Percentiles rank a stretch among this genome's conserved stretches.
Evolutionary conservation across 2,888 invertebrate genomes (phyloP).

Genomic region (Drosophila tanythrix): DNA sequence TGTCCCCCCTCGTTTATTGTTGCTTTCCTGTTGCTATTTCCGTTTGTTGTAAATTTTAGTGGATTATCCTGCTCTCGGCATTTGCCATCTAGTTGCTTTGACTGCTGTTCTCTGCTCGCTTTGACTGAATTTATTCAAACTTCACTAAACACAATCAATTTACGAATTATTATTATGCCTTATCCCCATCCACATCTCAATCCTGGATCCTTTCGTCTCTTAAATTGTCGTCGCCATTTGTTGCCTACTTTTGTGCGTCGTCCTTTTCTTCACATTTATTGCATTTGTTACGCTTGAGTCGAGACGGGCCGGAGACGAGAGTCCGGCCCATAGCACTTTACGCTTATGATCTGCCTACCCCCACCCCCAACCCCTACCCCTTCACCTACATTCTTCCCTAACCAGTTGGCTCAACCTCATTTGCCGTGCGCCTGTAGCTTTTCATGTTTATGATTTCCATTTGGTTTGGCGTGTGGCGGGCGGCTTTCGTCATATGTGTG

Average conservation of each 20-base stretch:
- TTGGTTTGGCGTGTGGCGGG: slow-evolving; percentile 38
- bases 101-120: slow-evolving; percentile 28
- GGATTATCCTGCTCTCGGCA: slow-evolving; percentile 76
- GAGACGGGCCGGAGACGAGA: slow-evolving; percentile 20
- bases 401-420: slow-evolving; percentile 63
- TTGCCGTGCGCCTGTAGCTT: slow-evolving; percentile 73
- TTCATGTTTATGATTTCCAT: slow-evolving; percentile 80
- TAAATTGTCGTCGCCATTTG: slow-evolving; percentile 72
- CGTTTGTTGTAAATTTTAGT: slow-evolving; percentile 82
- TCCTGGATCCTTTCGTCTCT: slow-evolving; percentile 13
- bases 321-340: slow-evolving; percentile 57
- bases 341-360: slow-evolving; percentile 73
- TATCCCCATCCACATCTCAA: slow-evolving; percentile 10
- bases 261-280: slow-evolving; percentile 72
- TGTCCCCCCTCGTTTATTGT: slow-evolving; percentile 42
- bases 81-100: slow-evolving; percentile 14
- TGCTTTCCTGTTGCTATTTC: slow-evolving; percentile 80
- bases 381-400: neutral
- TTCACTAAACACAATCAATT: slow-evolving; percentile 82
- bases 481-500: slow-evolving; percentile 43
- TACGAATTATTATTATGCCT: slow-evolving; percentile 80
- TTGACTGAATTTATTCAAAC: slow-evolving; percentile 79
- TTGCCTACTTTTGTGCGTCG: slow-evolving; percentile 60
- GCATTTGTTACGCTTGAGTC: slow-evolving; percentile 76
- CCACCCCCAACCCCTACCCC: no score